Evolutionary conservation across 2,797 vertebrate species (phyloP).

Genomic region (Sphaeramia orbicularis): DNA sequence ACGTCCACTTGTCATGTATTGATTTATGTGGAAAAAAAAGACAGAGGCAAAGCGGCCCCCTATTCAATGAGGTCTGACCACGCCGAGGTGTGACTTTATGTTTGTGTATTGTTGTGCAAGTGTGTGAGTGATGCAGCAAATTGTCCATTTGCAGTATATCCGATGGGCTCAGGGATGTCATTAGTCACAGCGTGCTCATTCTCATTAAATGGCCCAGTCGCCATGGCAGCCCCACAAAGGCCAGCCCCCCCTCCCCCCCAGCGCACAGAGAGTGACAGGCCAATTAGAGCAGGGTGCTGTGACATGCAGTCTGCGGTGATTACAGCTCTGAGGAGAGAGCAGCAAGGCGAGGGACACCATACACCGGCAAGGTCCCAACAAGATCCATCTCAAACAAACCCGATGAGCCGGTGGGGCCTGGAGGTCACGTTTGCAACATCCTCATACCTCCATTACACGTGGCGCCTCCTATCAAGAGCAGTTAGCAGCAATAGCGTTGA

Average conservation of each 20-base stretch:
- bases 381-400: conserved; percentile 69
- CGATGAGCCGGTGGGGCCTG: conserved; percentile 44
- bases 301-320: conserved; percentile 84
- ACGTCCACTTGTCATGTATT: conserved; percentile 59
- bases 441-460: conserved; percentile 61
- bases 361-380: conserved; percentile 56
- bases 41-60: conserved; percentile 46
- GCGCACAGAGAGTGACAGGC: conserved; percentile 82
- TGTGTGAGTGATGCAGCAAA: conserved; percentile 82
- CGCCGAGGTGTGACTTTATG: conserved; percentile 53
- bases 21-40: conserved; percentile 60
- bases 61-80: conserved; percentile 68
- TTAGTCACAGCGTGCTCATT: conserved; percentile 85
- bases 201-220: conserved; percentile 86
- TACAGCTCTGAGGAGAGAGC: conserved; percentile 74
- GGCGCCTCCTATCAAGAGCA: conserved; percentile 59
- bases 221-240: conserved; percentile 86
- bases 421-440: conserved; percentile 61
- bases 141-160: conserved; percentile 85
- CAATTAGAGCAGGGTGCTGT: conserved; percentile 85
- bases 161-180: conserved; percentile 86
- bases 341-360: conserved; percentile 55
- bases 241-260: conserved; percentile 58
- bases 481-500: conserved; percentile 34
- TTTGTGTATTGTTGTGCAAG: conserved; percentile 67